Evolutionary conservation across 2,797 vertebrate species (phyloP).

Genomic region (Poecilia velifera): DNA sequence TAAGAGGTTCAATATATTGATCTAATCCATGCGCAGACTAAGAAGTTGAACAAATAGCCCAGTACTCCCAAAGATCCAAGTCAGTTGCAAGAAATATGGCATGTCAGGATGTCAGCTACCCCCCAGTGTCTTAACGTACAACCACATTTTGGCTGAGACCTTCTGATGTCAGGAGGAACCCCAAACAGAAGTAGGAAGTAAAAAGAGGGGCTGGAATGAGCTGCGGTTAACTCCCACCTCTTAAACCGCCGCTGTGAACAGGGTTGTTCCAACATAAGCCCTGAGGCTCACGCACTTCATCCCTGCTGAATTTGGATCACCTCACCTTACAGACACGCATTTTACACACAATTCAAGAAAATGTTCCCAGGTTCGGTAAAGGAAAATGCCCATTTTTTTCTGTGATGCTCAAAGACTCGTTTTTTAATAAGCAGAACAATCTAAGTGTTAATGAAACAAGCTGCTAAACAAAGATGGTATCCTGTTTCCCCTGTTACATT

Average conservation of each 20-base stretch:
- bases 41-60: background rate
- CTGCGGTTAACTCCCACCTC: background rate
- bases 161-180: background rate
- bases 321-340: background rate
- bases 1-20: background rate
- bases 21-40: background rate
- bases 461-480: background rate
- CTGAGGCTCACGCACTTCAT: background rate
- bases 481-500: background rate
- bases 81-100: background rate
- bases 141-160: background rate
- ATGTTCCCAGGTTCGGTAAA: no score
- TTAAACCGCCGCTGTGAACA: slow-evolving; percentile 1
- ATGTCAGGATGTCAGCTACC: background rate
- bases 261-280: background rate
- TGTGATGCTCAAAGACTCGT: background rate
- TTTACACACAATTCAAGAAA: background rate
- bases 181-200: slow-evolving; percentile 6
- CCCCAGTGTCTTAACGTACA: background rate
- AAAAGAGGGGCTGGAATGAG: background rate
- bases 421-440: background rate
- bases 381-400: background rate
- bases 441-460: background rate
- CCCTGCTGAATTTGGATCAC: background rate
- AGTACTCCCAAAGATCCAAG: background rate